Base-by-base conservation (phyloP, 2,113 vertebrate species). In the Progne subis region DNA sequence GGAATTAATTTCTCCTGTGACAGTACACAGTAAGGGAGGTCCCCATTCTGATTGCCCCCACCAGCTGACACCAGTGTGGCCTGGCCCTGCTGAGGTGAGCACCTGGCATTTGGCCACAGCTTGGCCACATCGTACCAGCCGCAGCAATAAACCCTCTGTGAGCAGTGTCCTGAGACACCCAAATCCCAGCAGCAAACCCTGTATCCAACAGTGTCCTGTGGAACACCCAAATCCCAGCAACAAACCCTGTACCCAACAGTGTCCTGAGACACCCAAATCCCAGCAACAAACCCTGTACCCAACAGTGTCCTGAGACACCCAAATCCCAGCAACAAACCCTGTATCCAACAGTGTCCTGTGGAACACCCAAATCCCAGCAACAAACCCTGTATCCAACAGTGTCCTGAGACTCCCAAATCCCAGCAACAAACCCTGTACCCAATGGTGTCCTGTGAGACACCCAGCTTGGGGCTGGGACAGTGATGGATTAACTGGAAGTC, bases 101-200 rank as follows among this genome's bases (percentile, higher is more conserved):
- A 14, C 37, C 32, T 8, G 47, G 17, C 20, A 23, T 2, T 28
- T 23, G 47, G 24, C 26, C 55, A 41, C 50, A 41, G 44, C 61
- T 46, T 46, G 65, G 23, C 11, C 10, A 2, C 21, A 32, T 57
- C 0, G 0, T 61, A 29, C 21, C 13, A 21, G 7, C 16, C 29
- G 6, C 37, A 59, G 44, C 31, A 49, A 34, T 8, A 56, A 65
- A n/a, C 18, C 11, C 20, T 61, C 31, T 17, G 25, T 29, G 15
- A 55, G 77, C 41, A 41, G 41, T 14, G 41, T 11, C 41, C 41
- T 41, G 41, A 41, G 41, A 49, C 47, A 49, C 47, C 47, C 47
- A 49, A 49, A 24, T 12, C 23, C 23, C 19, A 47, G 41, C 41
- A 43, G 14, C 41, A 43, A 43, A 43, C 41, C 41, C 41, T 43